Conservation (phyloP, 2,797 vertebrate genomes). For the Phalanger gymnotis region DNA sequence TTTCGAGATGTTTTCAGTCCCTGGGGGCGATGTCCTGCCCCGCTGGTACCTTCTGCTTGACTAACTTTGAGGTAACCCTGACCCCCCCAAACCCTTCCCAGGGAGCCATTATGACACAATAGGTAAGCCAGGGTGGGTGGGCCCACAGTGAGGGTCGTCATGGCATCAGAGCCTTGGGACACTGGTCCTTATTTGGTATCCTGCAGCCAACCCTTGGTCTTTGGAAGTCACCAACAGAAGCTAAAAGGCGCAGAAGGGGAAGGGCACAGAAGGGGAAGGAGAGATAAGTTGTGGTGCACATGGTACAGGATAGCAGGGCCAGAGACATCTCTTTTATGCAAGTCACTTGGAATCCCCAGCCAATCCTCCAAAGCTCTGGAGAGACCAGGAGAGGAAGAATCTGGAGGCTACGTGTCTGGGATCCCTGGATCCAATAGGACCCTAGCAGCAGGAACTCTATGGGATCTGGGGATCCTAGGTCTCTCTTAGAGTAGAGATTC, state of each 20-base stretch:
- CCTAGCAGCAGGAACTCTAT: neutral
- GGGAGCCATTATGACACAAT: constrained; percentile 71
- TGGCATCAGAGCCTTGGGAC: constrained; percentile 22
- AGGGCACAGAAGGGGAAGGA: neutral
- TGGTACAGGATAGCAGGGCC: neutral
- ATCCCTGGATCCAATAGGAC: neutral
- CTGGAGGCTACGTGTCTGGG: neutral
- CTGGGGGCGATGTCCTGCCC: constrained; percentile 44
- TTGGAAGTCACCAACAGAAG: neutral
- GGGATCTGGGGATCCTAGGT: neutral
- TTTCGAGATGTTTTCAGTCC: constrained; percentile 58
- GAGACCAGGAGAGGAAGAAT: neutral
- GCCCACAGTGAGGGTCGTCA: constrained; percentile 52
- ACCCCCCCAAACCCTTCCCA: neutral
- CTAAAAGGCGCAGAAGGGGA: neutral
- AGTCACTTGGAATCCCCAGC: neutral
- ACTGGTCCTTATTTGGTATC: neutral
- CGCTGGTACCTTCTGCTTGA: constrained; percentile 18
- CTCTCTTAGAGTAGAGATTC: neutral
- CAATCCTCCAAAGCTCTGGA: neutral
- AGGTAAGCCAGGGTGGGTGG: constrained; percentile 54
- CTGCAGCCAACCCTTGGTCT: neutral
- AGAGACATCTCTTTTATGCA: neutral
- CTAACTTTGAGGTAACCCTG: neutral
- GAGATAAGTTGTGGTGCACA: neutral